A percentile compares a stretch with the other conserved stretches of the same genome.
phyloP scores from a whole-genome alignment of 2,888 invertebrate genomes.

The Orthonychiurus folsomi region DNA sequence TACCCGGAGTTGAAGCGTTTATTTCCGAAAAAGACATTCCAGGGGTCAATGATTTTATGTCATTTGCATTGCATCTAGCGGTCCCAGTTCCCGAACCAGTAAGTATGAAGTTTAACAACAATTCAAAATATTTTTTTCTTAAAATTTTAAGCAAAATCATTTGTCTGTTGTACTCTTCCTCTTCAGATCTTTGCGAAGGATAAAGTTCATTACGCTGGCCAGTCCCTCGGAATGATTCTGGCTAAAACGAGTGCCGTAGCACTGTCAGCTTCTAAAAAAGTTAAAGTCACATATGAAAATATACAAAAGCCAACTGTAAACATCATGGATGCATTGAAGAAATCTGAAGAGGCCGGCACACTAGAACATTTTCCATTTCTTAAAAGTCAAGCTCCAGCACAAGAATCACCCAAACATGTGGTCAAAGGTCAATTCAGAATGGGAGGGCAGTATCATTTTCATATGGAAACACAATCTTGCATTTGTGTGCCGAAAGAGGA shows the following conservation, averaged over 20 bases:
- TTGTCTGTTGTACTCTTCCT: not conserved
- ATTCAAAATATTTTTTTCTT: not conserved
- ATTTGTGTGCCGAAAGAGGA: constrained; percentile 61
- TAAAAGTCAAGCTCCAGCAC: constrained; percentile 12
- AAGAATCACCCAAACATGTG: constrained; percentile 40
- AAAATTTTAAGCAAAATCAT: no score
- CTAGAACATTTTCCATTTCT: constrained; percentile 15
- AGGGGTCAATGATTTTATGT: constrained; percentile 53
- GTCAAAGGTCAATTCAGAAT: constrained; percentile 49
- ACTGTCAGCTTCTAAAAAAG: constrained; percentile 42
- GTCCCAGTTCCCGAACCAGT: not conserved
- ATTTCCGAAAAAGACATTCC: constrained; percentile 60
- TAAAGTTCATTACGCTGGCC: constrained; percentile 42
- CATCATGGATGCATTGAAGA: constrained; percentile 42
- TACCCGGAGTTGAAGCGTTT: constrained; percentile 58
- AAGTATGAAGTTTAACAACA: not conserved
- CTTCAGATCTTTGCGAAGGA: not conserved
- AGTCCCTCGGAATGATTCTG: constrained; percentile 44
- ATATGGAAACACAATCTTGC: constrained; percentile 64
- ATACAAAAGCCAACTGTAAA: constrained; percentile 42
- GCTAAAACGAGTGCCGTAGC: constrained; percentile 42
- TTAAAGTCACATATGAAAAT: constrained; percentile 44
- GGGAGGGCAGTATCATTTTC: constrained; percentile 62
- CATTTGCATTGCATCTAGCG: not conserved
- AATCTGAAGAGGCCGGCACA: constrained; percentile 25